phyloP scores from a whole-genome alignment of 2,797 vertebrate species.

The Morus bassanus region DNA sequence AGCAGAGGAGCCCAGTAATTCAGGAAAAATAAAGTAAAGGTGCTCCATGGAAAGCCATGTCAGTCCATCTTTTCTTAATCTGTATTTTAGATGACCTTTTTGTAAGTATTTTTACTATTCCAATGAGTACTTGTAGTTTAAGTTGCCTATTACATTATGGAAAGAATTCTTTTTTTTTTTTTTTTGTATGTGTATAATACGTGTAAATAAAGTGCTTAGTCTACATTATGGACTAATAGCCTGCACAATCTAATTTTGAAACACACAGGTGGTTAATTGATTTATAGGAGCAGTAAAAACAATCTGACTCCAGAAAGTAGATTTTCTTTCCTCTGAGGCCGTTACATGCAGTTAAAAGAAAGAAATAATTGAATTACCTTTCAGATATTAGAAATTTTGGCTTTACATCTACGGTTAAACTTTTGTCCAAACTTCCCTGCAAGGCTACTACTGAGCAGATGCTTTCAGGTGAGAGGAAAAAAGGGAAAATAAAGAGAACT shows the following conservation, averaged over 20 bases:
- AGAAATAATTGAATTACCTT: conserved; percentile 38
- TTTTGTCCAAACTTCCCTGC: not conserved
- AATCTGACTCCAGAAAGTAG: conserved; percentile 50
- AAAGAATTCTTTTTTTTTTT: not conserved
- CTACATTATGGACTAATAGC: conserved; percentile 53
- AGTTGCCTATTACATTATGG: not conserved
- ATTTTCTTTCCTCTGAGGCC: conserved; percentile 53
- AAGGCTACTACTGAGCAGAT: not conserved
- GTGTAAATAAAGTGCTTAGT: conserved; percentile 51
- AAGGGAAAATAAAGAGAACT: not conserved
- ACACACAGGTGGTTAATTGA: conserved; percentile 62
- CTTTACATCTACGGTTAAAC: not conserved
- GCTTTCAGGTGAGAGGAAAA: not conserved
- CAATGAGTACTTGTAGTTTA: not conserved
- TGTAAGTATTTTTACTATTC: not conserved
- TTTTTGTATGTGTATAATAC: not conserved
- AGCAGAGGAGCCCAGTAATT: not conserved
- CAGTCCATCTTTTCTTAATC: not conserved
- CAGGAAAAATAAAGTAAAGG: not conserved
- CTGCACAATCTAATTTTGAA: conserved; percentile 56
- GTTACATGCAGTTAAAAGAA: conserved; percentile 44
- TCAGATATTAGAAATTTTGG: conserved; percentile 14
- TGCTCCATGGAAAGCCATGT: not conserved
- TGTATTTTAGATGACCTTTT: not conserved
- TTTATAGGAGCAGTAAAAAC: conserved; percentile 59